Evolutionary conservation across 2,113 vertebrate species (phyloP).

Genomic region (Abramis brama): DNA sequence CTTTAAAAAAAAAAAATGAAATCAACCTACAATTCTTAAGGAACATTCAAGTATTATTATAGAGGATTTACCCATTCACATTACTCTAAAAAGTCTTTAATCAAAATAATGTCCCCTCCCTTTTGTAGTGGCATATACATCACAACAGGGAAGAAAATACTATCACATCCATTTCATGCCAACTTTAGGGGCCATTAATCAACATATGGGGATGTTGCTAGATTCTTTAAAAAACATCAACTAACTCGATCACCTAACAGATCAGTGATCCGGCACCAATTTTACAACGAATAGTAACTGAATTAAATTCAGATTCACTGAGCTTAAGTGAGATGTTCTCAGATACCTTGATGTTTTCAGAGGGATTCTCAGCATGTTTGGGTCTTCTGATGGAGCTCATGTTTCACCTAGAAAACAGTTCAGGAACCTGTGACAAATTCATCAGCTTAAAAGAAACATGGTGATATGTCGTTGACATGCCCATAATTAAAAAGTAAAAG

Average conservation of each 20-base stretch:
- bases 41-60: too few species aligned
- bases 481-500: too few species aligned
- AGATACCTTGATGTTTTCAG: slow-evolving; percentile 53
- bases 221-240: background rate
- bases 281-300: background rate
- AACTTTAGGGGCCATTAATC: background rate
- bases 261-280: background rate
- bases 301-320: too few species aligned
- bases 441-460: too few species aligned
- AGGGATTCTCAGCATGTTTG: slow-evolving; percentile 41
- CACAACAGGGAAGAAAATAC: too few species aligned
- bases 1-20: background rate
- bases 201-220: background rate
- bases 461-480: too few species aligned
- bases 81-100: too few species aligned
- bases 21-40: too few species aligned
- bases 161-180: background rate
- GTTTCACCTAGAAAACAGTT: slow-evolving; percentile 7
- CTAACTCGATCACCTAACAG: background rate
- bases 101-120: too few species aligned
- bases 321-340: background rate
- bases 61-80: too few species aligned
- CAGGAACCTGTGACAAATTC: too few species aligned
- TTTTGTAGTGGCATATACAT: too few species aligned
- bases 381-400: slow-evolving; percentile 50